Evolutionary conservation across 2,113 vertebrate genomes (phyloP).

Genomic region (Girardinichthys multiradiatus): DNA sequence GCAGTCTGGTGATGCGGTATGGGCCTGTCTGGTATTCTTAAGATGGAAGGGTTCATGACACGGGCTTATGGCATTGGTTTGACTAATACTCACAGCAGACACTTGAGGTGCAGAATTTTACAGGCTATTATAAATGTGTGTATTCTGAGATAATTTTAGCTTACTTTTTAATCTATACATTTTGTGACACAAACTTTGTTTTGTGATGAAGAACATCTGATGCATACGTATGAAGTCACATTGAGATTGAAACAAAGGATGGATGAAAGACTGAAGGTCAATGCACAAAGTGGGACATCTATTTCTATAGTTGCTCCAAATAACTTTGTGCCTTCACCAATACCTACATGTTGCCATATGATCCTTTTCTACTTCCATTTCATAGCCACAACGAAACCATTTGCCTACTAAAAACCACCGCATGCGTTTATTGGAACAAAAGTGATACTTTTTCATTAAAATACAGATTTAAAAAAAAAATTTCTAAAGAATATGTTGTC

Average conservation of each 20-base stretch:
- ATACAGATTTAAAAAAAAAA: too few relatives aligned
- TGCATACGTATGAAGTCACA: conserved; percentile 4
- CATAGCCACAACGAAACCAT: too few relatives aligned
- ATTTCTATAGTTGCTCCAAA: too few relatives aligned
- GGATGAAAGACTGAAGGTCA: conserved; percentile 1
- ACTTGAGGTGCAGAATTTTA: neutral
- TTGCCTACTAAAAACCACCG: too few relatives aligned
- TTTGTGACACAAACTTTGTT: neutral
- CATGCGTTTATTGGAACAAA: too few relatives aligned
- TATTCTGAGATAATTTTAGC: too few relatives aligned
- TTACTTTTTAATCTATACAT: too few relatives aligned
- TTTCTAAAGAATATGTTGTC: too few relatives aligned
- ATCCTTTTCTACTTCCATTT: too few relatives aligned
- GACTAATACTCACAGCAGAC: neutral
- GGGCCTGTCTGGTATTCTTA: conserved; percentile 69
- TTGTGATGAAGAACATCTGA: neutral
- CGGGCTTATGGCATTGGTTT: conserved; percentile 16
- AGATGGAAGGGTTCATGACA: conserved; percentile 66
- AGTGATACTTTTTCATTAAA: too few relatives aligned
- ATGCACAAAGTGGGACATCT: neutral
- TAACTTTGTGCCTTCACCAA: neutral
- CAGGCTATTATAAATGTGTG: neutral
- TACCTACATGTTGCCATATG: neutral
- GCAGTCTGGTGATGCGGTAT: conserved; percentile 74
- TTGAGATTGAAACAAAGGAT: conserved; percentile 1